Conservation (phyloP, 2,113 vertebrate species). For the Pipra filicauda region DNA sequence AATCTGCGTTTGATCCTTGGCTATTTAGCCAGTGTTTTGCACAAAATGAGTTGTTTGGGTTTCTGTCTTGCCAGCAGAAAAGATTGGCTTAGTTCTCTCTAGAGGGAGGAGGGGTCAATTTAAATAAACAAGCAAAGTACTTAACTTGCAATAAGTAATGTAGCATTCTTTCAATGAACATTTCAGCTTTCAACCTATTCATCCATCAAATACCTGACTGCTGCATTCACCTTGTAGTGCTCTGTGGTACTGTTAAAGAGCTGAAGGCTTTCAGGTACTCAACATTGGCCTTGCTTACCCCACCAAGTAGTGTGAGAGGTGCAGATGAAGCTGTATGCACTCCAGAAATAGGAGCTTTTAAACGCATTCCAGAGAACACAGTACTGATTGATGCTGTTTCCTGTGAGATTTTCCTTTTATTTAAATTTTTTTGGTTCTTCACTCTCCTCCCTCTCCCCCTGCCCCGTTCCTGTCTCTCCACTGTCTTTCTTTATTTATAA, state of each 20-base stretch:
- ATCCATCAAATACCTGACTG: not conserved
- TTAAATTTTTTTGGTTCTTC: not conserved
- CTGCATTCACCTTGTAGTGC: not conserved
- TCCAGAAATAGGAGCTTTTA: not conserved
- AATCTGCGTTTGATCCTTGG: not conserved
- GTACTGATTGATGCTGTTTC: not conserved
- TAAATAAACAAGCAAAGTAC: not conserved
- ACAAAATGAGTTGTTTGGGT: not conserved
- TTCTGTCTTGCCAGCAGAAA: not conserved
- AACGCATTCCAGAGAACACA: not conserved
- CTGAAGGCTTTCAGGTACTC: not conserved
- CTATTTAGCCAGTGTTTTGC: not conserved
- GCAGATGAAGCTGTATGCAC: not conserved
- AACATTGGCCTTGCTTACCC: not conserved
- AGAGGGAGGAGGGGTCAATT: not conserved
- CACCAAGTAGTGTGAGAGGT: not conserved
- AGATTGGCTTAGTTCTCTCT: not conserved
- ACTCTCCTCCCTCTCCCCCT: not conserved
- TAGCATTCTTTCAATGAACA: not conserved
- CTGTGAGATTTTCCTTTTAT: not conserved
- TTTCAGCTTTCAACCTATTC: not conserved
- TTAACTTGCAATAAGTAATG: not conserved
- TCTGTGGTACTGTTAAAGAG: not conserved
- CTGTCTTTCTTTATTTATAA: not conserved
- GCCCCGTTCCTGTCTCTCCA: not conserved